Base-by-base conservation (phyloP, 2,797 vertebrate species). In the Catamblyrhynchus diadema region DNA sequence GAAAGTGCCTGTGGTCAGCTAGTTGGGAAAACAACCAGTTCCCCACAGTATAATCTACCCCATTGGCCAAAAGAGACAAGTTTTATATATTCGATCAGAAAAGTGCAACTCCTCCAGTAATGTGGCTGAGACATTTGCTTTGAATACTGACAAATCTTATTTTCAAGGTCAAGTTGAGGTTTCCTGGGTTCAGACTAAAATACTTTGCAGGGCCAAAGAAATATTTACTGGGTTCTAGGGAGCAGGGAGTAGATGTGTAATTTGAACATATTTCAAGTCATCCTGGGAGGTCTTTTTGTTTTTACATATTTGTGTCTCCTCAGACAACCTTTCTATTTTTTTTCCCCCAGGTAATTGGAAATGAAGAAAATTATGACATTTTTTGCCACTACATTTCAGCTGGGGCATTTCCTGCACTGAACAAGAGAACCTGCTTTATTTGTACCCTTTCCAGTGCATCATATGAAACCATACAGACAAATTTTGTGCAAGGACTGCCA, bases 121-220 rank as follows among this genome's bases (percentile, higher is more conserved):
- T 48, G 66, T 64, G 87, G 62, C 87, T 16, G 60, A 86, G 89
- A 94, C 79, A 90, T 95, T 94, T 90, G 62, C 82, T 94, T 94
- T 94, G 89, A 95, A 93, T 93, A 94, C 15, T 37, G 27, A 93
- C 81, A 53, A 91, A 95, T 94, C 87, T 96, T 93, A 84, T 84
- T 96, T 97, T 87, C 70, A 94, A 94, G 94, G 91, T 94, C 91
- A 97, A 22, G 64, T 57, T 94, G 95, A 96, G 93, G 93, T 94
- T 96, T 96, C 70, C 91, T 94, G 91, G 87, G 85, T 95, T 96
- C 93, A 91, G 45, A 86, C 77, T 94, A 45, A 95, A 93, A 90
- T 44, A 75, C 50, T 90, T 80, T 30, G 41, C 41, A 85, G 77
- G 91, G 82, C 93, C 93, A 94, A 94, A 91, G 91, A 88, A 94